Base-by-base conservation (phyloP, 2,797 vertebrate species). In the Coreius guichenoti region DNA sequence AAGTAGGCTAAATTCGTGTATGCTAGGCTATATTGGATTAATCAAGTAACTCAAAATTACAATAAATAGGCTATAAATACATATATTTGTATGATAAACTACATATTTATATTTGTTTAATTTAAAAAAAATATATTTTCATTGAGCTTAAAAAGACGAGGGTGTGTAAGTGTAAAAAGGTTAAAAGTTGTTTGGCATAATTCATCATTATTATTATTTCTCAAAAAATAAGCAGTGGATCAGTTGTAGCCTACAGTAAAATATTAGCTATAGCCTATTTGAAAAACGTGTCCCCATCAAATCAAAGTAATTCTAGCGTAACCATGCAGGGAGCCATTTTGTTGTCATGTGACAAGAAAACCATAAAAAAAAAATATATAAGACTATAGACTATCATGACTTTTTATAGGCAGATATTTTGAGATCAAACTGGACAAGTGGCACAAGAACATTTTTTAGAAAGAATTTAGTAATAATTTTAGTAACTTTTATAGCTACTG, bases 341-440 rank as follows among this genome's bases (percentile, higher is more conserved):
- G 8, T 29, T 63, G 56, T 45, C 56, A 63, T 12, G 36, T 78
- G 56, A 78, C 56, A 78, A 45, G 16, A 79, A 79, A 45, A 26
- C 8, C 17, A 63, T 21, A 29, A 45, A 43, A 54, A 78, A 21
- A n/a, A n/a, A n/a, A n/a, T n/a, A 43, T 0, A 74, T 8, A 61
- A 43, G 33, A 78, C 21, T n/a, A 33, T 6, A 51, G 11, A 51
- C n/a, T 7, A 13, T 36, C 49, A 5, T 36, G 29, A 33, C 6
- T 54, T 8, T n/a, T 45, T 9, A 9, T 17, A 72, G 26, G 23
- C 16, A 47, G 26, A 47, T 9, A 56, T 39, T 58, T n/a, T 39
- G 7, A 58, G 19, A 39, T 69, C 67, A 8, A 58, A n/a, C 33
- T 16, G 23, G 7, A 39, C 13, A 39, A 39, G 45, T 13, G n/a